Evolutionary conservation across 2,888 invertebrate genomes (phyloP), one percentile per base, ranked within the genome.

Genomic region (Drosophila demipolita): DNA sequence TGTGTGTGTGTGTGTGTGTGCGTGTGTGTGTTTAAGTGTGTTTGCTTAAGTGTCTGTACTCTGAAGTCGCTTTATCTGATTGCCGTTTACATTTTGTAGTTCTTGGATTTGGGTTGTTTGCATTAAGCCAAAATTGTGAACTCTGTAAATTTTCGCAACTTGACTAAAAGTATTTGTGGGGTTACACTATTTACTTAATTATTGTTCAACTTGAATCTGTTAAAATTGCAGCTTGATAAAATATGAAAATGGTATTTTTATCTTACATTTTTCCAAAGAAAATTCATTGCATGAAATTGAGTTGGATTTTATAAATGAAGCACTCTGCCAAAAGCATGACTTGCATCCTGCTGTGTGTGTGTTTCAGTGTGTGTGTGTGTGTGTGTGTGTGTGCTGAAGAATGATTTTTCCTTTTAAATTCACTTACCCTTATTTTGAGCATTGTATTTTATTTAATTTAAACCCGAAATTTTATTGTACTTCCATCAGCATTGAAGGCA

Each of bases 41-140:
- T 40, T 54, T 54, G 38, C 32, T 29, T 26, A 57, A 42, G 42
- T 50, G 65, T 40, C n/a, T 55, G 17, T 48, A 35, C 48, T 52
- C 23, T 17, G 20, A 49, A 48, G 40, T n/a, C 35, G 33, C 32
- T 38, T 58, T 59, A 52, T 35, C 59, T 73, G 66, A 66, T 55
- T 40, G 38, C 12, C 48, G n/a, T 53, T 65, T n/a, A 54, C 26
- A 66, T 66, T 62, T 71, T 58, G 59, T 58, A 63, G 76, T 64
- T 66, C 42, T 52, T 53, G 45, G 52, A 54, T 55, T 69, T n/a
- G 5, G 55, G 55, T 57, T 66, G 50, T 72, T 75, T 76, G 57
- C 55, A 40, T 49, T 49, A 38, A 57, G 12, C 35, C 20, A 36
- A 35, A 73, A 40, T 45, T 45, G 45, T 23, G 40, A 52, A 53